Conservation (phyloP, 2,113 vertebrate genomes). For the Lophius piscatorius region DNA sequence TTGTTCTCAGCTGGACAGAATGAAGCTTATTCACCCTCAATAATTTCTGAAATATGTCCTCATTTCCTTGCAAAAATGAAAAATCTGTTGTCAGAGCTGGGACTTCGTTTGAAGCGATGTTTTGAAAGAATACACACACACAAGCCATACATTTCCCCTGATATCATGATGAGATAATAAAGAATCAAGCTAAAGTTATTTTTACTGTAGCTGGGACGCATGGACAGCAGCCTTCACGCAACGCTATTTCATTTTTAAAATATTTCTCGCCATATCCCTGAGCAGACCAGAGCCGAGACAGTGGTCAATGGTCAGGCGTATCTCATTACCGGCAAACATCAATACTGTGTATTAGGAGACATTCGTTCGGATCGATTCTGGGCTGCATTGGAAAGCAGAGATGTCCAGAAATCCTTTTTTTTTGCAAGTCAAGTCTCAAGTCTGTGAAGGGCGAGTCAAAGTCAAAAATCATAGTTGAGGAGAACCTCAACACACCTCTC, state of each 20-base stretch:
- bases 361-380: slow-evolving; percentile 33
- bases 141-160: slow-evolving; percentile 27
- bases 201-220: slow-evolving; percentile 11
- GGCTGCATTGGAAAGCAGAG: slow-evolving; percentile 7
- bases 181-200: slow-evolving; percentile 16
- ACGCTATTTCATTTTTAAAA: slow-evolving; percentile 12
- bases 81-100: neutral
- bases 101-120: neutral
- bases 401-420: neutral
- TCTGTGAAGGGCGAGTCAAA: neutral
- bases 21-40: slow-evolving; percentile 46
- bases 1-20: slow-evolving; percentile 70
- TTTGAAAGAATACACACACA: slow-evolving; percentile 28
- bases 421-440: neutral
- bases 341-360: slow-evolving; percentile 21
- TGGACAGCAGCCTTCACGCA: slow-evolving; percentile 12
- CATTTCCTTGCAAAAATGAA: slow-evolving; percentile 2
- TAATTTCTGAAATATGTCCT: slow-evolving; percentile 38
- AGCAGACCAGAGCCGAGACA: slow-evolving; percentile 3
- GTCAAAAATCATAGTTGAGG: no score
- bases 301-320: slow-evolving; percentile 9
- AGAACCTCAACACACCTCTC: no score
- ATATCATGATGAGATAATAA: slow-evolving; percentile 18
- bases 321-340: slow-evolving; percentile 28
- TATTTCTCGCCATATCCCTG: slow-evolving; percentile 1